Evolutionary conservation across 2,888 invertebrate species (phyloP), one percentile per base, ranked within the genome.

Genomic region (Chloromyia formosa): DNA sequence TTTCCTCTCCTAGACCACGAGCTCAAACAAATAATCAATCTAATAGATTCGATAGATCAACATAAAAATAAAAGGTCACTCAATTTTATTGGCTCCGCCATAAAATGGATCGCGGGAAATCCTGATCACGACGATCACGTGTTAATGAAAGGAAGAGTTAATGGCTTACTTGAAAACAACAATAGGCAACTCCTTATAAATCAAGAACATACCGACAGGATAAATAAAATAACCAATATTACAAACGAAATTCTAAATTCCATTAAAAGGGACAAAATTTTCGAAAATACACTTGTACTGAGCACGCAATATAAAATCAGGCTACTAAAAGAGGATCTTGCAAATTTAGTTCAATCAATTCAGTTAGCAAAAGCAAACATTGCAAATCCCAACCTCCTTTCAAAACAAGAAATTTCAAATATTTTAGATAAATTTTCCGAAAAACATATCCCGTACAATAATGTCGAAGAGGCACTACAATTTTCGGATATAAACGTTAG

Each of bases 31-130:
- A 64, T 42, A 7, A 10, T 14, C 1, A 64, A 64, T 20, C 7
- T 64, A 9, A 40, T 64, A 7, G 14, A 4, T 42, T n/a, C 35
- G 1, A n/a, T 64, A 12, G 42, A 42, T 7, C n/a, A 42, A 40
- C 14, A 18, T 14, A 64, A 23, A 60, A 23, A 1, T 16, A 72
- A 27, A 72, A 20, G 72, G 56, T 71, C 72, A 18, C 35, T 71
- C 16, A 71, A 71, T 27, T 71, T 71, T 22, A 23, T 71, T 56
- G 72, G 72, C 5, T 56, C 56, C 22, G 72, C 72, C 14, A 53
- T 49, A 27, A 73, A 73, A 22, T 73, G 22, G 62, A 62, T 72
- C 3, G 58, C 58, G 27, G 72, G 72, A 16, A 72, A 58, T 23
- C 72, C 72, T 27, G 22, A 54, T 18, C 62, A 62, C 16, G 73